Percentiles rank a stretch among this genome's conserved stretches.
Evolutionary conservation across 2,888 invertebrate genomes (phyloP).

Genomic region (Anagyrus pseudococci): DNA sequence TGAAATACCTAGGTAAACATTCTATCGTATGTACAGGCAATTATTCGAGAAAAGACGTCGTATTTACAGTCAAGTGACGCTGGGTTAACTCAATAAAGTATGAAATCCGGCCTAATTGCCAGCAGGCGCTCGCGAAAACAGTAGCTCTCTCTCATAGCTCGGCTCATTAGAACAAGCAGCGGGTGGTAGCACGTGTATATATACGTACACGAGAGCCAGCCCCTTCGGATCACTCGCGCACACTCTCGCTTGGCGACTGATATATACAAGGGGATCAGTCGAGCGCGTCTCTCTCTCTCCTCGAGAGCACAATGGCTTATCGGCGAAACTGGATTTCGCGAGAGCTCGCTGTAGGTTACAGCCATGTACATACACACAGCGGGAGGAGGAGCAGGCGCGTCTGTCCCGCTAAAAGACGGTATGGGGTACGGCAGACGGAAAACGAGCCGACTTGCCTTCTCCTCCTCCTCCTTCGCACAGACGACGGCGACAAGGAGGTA

Average conservation of each 20-base stretch:
- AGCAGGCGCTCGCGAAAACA: too few relatives aligned
- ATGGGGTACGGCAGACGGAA: too few relatives aligned
- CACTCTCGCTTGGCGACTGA: constrained; percentile 1
- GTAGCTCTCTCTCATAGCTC: too few relatives aligned
- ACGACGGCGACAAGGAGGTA: not conserved
- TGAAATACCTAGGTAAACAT: too few relatives aligned
- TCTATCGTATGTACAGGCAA: not conserved
- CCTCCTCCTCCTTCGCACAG: too few relatives aligned
- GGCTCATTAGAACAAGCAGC: constrained; percentile 10
- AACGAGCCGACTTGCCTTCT: too few relatives aligned
- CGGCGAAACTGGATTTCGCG: constrained; percentile 24
- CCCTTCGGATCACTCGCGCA: not conserved
- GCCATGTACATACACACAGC: not conserved
- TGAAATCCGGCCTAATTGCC: too few relatives aligned
- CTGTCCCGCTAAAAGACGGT: too few relatives aligned
- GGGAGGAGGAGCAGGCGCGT: not conserved
- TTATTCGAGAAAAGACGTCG: too few relatives aligned
- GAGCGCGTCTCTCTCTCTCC: not conserved
- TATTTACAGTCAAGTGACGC: too few relatives aligned
- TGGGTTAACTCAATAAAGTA: too few relatives aligned
- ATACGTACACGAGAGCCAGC: not conserved
- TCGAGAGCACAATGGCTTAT: not conserved
- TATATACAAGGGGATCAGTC: too few relatives aligned
- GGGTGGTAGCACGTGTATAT: constrained; percentile 6
- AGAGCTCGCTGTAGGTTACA: not conserved